Conservation (phyloP, 2,113 vertebrate species). For the Sisor rabdophorus region DNA sequence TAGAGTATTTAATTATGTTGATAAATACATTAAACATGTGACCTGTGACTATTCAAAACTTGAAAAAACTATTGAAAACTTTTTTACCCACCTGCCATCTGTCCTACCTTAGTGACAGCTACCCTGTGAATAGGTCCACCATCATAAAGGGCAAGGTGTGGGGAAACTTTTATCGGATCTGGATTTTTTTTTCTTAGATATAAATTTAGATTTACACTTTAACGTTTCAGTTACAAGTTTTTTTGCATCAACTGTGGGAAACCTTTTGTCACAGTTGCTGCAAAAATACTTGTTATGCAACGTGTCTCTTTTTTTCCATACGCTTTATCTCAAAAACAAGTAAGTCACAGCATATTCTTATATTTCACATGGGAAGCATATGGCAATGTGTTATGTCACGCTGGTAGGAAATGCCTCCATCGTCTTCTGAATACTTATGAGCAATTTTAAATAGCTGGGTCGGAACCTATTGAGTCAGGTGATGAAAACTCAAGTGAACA, state of each 20-base stretch:
- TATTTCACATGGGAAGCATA: conserved; percentile 1
- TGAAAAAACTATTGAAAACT: no score
- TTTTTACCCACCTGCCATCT: background rate
- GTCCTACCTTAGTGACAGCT: background rate
- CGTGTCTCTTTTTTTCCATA: background rate
- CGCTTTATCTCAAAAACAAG: background rate
- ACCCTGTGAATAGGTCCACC: background rate
- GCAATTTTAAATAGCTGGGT: background rate
- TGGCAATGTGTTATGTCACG: background rate
- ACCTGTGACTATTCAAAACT: no score
- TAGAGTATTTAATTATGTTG: background rate
- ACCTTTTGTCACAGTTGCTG: background rate
- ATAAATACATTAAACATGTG: background rate
- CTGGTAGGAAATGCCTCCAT: background rate
- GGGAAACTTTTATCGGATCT: no score
- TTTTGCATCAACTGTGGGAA: no score
- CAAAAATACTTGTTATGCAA: background rate
- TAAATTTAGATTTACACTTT: background rate
- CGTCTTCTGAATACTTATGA: background rate
- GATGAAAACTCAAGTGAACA: background rate
- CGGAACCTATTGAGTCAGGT: background rate
- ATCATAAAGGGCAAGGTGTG: background rate
- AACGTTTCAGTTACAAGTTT: background rate
- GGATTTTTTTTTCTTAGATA: background rate
- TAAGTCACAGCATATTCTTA: background rate